These are phyloP conservation scores for Oncorhynchus keta DNA, from an alignment of 2,113 vertebrate species.

Conservation along the genomic window DNA sequence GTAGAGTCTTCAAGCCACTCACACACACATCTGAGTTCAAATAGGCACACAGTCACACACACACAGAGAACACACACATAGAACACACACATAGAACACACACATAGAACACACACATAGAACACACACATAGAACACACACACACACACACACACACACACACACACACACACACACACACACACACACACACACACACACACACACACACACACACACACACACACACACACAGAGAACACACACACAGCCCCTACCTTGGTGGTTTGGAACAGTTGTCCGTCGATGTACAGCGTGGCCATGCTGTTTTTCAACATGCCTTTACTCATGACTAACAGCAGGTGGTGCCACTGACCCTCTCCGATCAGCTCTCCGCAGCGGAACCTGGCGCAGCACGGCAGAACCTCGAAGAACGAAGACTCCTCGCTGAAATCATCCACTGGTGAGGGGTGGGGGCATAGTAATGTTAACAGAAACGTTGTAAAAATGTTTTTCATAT, in stretches of 20 bases:
- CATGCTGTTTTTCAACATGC: slow-evolving; percentile 98
- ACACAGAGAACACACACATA: fast-evolving
- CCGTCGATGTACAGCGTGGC: slow-evolving; percentile 92
- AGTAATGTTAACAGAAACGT: not conserved
- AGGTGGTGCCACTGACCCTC: slow-evolving; percentile 99
- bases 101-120: no score
- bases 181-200: no score
- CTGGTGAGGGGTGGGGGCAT: slow-evolving; percentile 59
- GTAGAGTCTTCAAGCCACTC: no score
- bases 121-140: no score
- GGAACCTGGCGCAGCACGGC: slow-evolving; percentile 94
- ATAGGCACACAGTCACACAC: no score
- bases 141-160: no score
- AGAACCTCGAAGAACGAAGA: slow-evolving; percentile 97
- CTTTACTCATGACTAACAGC: slow-evolving; percentile 96
- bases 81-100: no score
- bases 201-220: no score
- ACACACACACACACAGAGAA: no score
- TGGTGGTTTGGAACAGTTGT: slow-evolving; percentile 91
- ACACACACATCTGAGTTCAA: no score
- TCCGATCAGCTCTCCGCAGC: slow-evolving; percentile 89
- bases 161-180: no score
- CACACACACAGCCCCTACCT: slow-evolving; percentile 74
- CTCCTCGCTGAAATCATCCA: slow-evolving; percentile 94
- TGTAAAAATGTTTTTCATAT: not conserved